phyloP scores from a whole-genome alignment of 2,113 vertebrate genomes.

The Caracal caracal region DNA sequence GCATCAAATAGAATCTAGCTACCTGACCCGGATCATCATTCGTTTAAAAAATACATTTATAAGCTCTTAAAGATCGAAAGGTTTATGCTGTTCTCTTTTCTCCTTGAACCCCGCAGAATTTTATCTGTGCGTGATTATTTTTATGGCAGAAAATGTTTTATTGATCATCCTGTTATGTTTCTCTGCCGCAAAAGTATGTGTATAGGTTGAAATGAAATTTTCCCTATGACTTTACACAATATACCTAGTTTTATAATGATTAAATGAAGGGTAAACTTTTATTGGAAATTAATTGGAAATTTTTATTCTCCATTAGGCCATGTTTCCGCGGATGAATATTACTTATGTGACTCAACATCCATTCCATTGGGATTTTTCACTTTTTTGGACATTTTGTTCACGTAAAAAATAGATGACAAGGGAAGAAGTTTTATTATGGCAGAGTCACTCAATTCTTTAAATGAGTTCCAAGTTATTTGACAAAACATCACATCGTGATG shows the following conservation, averaged over 20 bases:
- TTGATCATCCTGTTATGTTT: background rate
- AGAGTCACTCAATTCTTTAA: background rate
- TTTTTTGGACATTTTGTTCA: constrained; percentile 1
- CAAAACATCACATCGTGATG: background rate
- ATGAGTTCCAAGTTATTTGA: background rate
- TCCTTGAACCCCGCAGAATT: background rate
- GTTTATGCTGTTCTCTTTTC: background rate
- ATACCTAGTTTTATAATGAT: background rate
- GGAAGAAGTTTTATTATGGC: background rate
- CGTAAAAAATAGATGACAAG: background rate
- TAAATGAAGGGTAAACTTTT: background rate
- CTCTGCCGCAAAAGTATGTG: background rate
- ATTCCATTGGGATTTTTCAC: background rate
- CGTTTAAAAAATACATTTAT: background rate
- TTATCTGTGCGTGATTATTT: background rate
- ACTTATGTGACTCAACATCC: background rate
- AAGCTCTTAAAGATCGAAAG: background rate
- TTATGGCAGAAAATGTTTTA: background rate
- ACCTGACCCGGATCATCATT: background rate
- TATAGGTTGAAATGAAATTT: background rate
- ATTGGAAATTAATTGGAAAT: background rate
- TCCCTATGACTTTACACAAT: background rate
- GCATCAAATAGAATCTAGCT: background rate
- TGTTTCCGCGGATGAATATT: background rate
- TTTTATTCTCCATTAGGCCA: background rate